Conservation (phyloP, 1,140 invertebrate species). For the Homalodisca vitripennis region DNA sequence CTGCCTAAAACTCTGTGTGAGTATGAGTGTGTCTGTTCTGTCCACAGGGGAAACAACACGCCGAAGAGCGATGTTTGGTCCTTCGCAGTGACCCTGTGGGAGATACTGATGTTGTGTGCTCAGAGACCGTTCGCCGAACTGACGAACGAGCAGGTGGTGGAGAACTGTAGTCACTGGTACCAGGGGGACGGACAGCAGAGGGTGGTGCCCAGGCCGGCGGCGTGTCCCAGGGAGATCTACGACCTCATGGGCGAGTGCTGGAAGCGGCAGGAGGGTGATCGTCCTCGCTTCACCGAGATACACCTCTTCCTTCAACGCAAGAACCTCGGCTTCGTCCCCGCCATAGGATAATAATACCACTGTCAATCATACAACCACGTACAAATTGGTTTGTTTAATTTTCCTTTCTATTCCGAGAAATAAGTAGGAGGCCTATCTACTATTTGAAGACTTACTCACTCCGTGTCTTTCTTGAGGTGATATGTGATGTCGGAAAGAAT, state of each 20-base stretch:
- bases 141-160: constrained; percentile 72
- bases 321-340: constrained; percentile 53
- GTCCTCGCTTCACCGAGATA: constrained; percentile 72
- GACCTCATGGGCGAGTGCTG: constrained; percentile 77
- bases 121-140: constrained; percentile 71
- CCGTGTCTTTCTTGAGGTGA: constrained; percentile 42
- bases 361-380: constrained; percentile 16
- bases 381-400: constrained; percentile 28
- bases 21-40: constrained; percentile 4
- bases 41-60: constrained; percentile 65
- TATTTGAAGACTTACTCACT: constrained; percentile 41
- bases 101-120: constrained; percentile 70
- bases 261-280: constrained; percentile 61
- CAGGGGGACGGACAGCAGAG: constrained; percentile 51
- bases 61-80: constrained; percentile 76
- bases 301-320: constrained; percentile 71
- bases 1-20: no score
- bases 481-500: constrained; percentile 28
- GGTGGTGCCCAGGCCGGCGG: constrained; percentile 53
- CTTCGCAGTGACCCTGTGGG: constrained; percentile 76
- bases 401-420: constrained; percentile 25
- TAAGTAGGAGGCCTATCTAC: constrained; percentile 41
- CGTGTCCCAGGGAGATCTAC: constrained; percentile 67
- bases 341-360: constrained; percentile 34
- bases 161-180: constrained; percentile 70